Conservation (phyloP, 92 coral and sea anemone genomes). For the Muricea muricata region DNA sequence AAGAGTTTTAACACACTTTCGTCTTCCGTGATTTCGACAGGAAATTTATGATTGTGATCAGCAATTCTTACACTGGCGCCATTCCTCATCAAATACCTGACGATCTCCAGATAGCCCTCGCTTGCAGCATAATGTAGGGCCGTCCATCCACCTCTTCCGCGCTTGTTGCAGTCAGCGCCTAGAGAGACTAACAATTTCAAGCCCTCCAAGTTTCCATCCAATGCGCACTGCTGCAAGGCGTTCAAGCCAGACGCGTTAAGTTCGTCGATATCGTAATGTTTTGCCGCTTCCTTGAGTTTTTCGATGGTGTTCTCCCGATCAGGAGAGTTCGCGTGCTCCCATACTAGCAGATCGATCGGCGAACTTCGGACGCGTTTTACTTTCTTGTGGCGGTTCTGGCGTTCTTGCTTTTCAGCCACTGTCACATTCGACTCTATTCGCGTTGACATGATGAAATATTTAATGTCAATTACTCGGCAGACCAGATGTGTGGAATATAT, state of each 20-base stretch:
- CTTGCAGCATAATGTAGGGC: slow-evolving; percentile 93
- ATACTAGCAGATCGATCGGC: slow-evolving; percentile 40
- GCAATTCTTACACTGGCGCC: slow-evolving; percentile 87
- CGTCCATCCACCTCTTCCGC: slow-evolving; percentile 89
- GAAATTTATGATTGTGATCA: slow-evolving; percentile 82
- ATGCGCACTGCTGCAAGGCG: slow-evolving; percentile 89
- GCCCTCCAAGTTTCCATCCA: slow-evolving; percentile 88
- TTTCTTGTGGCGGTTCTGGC: not conserved
- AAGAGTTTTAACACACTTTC: slow-evolving; percentile 74
- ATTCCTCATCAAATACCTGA: slow-evolving; percentile 75
- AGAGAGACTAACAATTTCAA: slow-evolving; percentile 81
- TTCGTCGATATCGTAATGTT: slow-evolving; percentile 74
- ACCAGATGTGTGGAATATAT: not conserved
- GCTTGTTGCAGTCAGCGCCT: slow-evolving; percentile 88
- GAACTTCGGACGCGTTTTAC: slow-evolving; percentile 35
- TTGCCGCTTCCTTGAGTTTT: slow-evolving; percentile 27
- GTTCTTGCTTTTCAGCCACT: not conserved
- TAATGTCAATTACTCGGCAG: not conserved
- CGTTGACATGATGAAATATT: not conserved
- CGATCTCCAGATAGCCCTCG: slow-evolving; percentile 90
- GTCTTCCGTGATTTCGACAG: slow-evolving; percentile 90
- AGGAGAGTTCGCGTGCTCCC: slow-evolving; percentile 30
- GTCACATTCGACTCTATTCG: not conserved
- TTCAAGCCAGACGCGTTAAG: slow-evolving; percentile 90
- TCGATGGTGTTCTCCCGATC: slow-evolving; percentile 32